Base-by-base conservation (phyloP, 2,797 vertebrate species). In the Dermochelys coriacea region DNA sequence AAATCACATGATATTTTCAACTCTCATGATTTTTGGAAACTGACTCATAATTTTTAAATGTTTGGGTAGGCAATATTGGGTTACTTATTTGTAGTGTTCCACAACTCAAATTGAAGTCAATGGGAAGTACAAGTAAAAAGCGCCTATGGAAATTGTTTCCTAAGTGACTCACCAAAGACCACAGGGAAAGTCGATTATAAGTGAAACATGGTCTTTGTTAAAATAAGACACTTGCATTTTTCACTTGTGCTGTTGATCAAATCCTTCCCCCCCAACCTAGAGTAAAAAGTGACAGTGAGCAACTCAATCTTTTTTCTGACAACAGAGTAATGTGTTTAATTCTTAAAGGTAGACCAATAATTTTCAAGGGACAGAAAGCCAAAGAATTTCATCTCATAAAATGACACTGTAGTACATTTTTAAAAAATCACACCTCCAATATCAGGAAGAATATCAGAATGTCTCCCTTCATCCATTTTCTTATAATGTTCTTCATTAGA, bases 361-460 rank as follows among this genome's bases (percentile, higher is more conserved):
- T 71, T 71, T 71, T 41, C 68, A 71, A 71, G 68, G 37, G 37
- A 25, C n/a, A 71, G 68, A 71, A 37, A 71, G 68, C n/a, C 10
- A 41, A 71, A 71, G 19, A 71, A 41, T 71, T 23, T 23, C 19
- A 71, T 41, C 15, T 50, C 11, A 34, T 77, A 49, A 91, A 77
- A 1, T 71, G 47, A 19, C n/a, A 59, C 3, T 1, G n/a, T 27
- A 6, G 2, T 41, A 37, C 12, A 1, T 93, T 0, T 7, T 80
- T 75, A 61, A 55, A 83, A 92, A 86, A 1, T 25, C 2, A 12
- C 41, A 75, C 45, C 25, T 75, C 45, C 45, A 77, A 18, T 31
- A 49, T 77, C 27, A 49, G 74, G 41, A 31, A 49, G 27, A 77
- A 77, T 47, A 18, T 41, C 2, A 55, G 18, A 61, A 25, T 12